Evolutionary conservation across 37 sponge, comb jelly and placozoan genomes (phyloP).

Genomic region (Halichondria panicea): DNA sequence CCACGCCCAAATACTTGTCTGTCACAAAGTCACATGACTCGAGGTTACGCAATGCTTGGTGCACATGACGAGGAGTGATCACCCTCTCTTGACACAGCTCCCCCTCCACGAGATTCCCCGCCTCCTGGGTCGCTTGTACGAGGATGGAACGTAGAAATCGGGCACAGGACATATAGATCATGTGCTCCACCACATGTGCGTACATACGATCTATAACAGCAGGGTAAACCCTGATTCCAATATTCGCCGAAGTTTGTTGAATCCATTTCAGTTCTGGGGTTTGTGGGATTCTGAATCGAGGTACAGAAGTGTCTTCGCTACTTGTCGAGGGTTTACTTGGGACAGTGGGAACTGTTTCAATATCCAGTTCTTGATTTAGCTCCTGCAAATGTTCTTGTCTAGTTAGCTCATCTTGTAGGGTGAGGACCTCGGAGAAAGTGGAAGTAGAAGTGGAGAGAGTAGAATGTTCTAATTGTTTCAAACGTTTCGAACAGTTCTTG

Average conservation of each 20-base stretch:
- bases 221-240: constrained; percentile 53
- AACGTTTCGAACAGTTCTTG: background rate
- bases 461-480: background rate
- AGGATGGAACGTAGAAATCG: constrained; percentile 39
- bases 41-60: constrained; percentile 30
- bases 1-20: constrained; percentile 43
- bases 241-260: constrained; percentile 29
- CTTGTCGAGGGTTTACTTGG: background rate
- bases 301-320: background rate
- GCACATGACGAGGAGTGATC: constrained; percentile 40
- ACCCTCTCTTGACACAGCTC: constrained; percentile 23
- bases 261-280: constrained; percentile 67
- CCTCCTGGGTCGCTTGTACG: constrained; percentile 22
- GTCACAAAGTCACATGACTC: constrained; percentile 62
- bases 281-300: constrained; percentile 39
- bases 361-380: constrained; percentile 13
- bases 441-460: constrained; percentile 8
- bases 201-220: constrained; percentile 53
- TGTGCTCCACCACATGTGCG: constrained; percentile 73
- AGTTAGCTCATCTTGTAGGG: background rate
- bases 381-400: background rate
- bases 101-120: constrained; percentile 12
- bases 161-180: constrained; percentile 59
- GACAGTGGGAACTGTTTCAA: background rate
- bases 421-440: background rate